phyloP scores from a whole-genome alignment of 2,113 vertebrate genomes.

The Pavo muticus region DNA sequence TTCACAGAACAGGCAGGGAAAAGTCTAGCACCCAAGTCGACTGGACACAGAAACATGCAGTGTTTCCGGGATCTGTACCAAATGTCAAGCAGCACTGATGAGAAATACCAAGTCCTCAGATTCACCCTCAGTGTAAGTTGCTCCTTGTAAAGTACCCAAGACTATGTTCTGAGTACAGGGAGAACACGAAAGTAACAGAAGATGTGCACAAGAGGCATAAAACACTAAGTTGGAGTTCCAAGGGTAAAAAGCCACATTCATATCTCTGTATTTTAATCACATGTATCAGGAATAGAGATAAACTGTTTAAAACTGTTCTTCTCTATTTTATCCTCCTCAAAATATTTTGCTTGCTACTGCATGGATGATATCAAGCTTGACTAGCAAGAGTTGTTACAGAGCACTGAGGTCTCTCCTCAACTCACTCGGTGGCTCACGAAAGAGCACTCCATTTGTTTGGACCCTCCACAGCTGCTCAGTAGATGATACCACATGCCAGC shows the following conservation, averaged over 20 bases:
- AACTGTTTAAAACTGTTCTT: not conserved
- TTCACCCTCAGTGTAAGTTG: not conserved
- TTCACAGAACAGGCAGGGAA: not conserved
- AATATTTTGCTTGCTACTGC: not conserved
- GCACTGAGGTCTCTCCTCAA: not conserved
- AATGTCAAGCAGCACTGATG: accelerated
- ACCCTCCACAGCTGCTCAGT: not conserved
- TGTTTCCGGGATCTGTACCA: not conserved
- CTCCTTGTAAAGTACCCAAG: not conserved
- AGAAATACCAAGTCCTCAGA: not conserved
- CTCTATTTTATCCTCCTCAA: not conserved
- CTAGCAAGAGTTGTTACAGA: not conserved
- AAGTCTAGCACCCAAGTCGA: not conserved
- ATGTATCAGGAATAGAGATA: not conserved
- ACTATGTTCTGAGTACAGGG: not conserved
- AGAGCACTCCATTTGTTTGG: not conserved
- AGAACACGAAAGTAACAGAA: not conserved
- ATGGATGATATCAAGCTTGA: not conserved
- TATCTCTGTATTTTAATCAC: not conserved
- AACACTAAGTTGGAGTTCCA: not conserved
- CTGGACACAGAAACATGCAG: not conserved
- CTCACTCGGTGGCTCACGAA: not conserved
- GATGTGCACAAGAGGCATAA: not conserved
- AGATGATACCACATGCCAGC: no score
- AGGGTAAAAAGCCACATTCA: not conserved